Evolutionary conservation across 2,797 vertebrate genomes (phyloP), one percentile per base, ranked within the genome.

Genomic region (Glyptemys insculpta): DNA sequence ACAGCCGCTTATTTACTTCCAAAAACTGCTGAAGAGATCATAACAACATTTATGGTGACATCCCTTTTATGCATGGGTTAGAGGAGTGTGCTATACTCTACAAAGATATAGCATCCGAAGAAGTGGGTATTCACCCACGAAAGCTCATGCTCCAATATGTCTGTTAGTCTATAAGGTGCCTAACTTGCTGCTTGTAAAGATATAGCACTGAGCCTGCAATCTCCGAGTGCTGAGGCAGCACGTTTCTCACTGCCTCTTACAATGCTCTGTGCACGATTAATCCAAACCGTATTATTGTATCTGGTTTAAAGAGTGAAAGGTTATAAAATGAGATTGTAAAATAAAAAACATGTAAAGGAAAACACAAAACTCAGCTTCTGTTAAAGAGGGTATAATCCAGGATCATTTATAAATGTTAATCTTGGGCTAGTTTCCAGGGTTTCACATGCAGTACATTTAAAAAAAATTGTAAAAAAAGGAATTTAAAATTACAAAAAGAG

Each of bases 321-420:
- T 54, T 65, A 29, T 14, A 80, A 82, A 86, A 79, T 7, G 41
- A 37, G 27, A 1, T 74, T 15, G 95, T 44, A 50, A 91, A 92
- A 11, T 47, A 84, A 23, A 72, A 37, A 72, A 37, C 37, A 41
- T 23, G 37, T 41, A 41, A 41, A 95, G 19, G 31, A 68, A 72
- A 90, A 88, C 79, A 85, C 50, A 80, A 54, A 47, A 57, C 25
- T 5, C 21, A 76, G 10, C 3, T 72, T 95, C 37, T 87, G 79
- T 86, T 93, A 93, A 93, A 96, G 91, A 81, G 92, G 25, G 41
- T 97, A 97, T 98, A 98, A 98, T 98, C 91, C 92, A 96, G 53
- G 84, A 89, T 87, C 89, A 85, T 92, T 96, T 96, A 91, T 96
- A 96, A 96, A 91, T 94, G 91, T 62, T 86, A 89, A 93, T 92